A percentile compares a stretch with the other conserved stretches of the same genome.
Conservation (phyloP, 2,113 vertebrate species). For the Pseudorhombus dupliciocellatus region DNA sequence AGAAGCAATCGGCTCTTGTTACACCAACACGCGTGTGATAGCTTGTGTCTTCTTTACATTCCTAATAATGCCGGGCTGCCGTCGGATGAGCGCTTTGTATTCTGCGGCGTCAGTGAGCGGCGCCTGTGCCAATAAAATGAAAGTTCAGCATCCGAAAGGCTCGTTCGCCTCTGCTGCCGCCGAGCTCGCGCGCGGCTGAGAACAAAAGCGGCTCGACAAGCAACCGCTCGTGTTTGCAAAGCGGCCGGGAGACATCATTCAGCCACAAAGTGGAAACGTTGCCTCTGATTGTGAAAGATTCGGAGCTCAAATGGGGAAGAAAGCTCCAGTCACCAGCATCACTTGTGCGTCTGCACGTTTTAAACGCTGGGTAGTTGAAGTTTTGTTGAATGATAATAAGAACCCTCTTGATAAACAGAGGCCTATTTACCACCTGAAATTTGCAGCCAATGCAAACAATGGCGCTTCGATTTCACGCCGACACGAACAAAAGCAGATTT, state of each 20-base stretch:
- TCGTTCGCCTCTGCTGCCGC: constrained; percentile 4
- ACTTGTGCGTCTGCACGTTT: neutral
- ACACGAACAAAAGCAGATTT: neutral
- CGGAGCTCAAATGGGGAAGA: neutral
- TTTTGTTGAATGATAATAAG: neutral
- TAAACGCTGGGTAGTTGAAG: neutral
- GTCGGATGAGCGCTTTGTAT: constrained; percentile 21
- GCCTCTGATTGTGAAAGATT: constrained; percentile 7
- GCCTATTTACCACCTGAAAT: neutral
- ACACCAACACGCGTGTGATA: constrained; percentile 26
- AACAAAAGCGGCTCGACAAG: constrained; percentile 31
- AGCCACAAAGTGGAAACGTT: constrained; percentile 1
- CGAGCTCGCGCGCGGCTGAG: neutral
- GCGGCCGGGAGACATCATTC: constrained; percentile 12
- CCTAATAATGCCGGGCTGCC: constrained; percentile 6
- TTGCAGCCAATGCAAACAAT: neutral
- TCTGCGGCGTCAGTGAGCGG: neutral
- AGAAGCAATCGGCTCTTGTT: constrained; percentile 38
- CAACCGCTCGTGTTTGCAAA: constrained; percentile 9
- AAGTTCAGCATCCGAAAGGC: neutral
- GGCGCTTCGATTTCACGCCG: neutral
- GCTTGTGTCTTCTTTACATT: constrained; percentile 45
- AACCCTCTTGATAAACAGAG: neutral
- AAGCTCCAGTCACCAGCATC: neutral
- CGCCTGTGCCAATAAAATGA: constrained; percentile 23